These are phyloP conservation scores for Allacma fusca DNA, from an alignment of 2,888 invertebrate species.

Conservation along the genomic window DNA sequence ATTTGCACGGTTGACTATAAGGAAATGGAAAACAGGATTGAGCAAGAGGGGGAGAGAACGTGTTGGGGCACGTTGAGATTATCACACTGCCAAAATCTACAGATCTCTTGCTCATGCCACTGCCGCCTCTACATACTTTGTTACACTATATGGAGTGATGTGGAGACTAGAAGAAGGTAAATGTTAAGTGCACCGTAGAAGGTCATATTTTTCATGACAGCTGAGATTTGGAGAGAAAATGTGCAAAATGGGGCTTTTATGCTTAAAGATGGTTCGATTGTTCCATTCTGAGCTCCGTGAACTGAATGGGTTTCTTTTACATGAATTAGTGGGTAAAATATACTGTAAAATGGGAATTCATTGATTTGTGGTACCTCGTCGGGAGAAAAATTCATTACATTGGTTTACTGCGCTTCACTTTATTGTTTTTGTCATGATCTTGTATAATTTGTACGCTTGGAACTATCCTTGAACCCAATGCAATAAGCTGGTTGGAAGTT, in stretches of 20 bases:
- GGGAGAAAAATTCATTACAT: not conserved
- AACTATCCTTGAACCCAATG: conserved; percentile 33
- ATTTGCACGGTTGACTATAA: not conserved
- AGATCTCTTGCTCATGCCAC: too few relatives aligned
- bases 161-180: too few relatives aligned
- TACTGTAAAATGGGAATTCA: not conserved
- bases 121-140: too few relatives aligned
- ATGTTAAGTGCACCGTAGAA: conserved; percentile 7
- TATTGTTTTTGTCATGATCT: conserved; percentile 30
- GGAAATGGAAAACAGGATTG: conserved; percentile 12
- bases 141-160: too few relatives aligned
- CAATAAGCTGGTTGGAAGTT: conserved; percentile 13
- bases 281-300: too few relatives aligned
- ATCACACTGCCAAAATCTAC: not conserved
- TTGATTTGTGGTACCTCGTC: not conserved
- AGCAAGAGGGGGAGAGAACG: not conserved
- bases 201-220: not conserved
- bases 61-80: not conserved
- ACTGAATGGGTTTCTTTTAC: too few relatives aligned
- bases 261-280: too few relatives aligned
- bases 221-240: too few relatives aligned
- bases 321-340: too few relatives aligned
- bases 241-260: too few relatives aligned
- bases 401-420: conserved; percentile 3
- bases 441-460: conserved; percentile 30